These are phyloP conservation scores for Danaus melanippus DNA, from an alignment of 1,140 invertebrate species.

Conservation along the genomic window DNA sequence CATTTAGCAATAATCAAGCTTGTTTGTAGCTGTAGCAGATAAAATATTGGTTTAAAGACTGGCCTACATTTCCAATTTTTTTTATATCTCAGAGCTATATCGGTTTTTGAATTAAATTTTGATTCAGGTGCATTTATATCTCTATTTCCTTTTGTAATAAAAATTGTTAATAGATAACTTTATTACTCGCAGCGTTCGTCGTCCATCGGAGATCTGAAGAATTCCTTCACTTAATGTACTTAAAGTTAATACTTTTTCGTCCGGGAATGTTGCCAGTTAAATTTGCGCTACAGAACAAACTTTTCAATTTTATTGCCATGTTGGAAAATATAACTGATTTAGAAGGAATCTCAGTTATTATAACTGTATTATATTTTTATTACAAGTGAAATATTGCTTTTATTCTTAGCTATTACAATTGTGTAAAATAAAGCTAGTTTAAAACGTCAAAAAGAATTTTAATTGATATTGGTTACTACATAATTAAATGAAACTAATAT, in stretches of 20 bases:
- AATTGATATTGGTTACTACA: no score
- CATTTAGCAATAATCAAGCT: slow-evolving; percentile 32
- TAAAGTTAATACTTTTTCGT: slow-evolving; percentile 18
- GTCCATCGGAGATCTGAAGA: slow-evolving; percentile 9
- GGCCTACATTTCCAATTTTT: slow-evolving; percentile 33
- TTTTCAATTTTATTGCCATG: slow-evolving; percentile 12
- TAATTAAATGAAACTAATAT: no score
- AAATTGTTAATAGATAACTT: slow-evolving; percentile 48
- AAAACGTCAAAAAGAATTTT: no score
- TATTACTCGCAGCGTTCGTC: slow-evolving; percentile 28
- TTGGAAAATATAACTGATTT: slow-evolving; percentile 7
- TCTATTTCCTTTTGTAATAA: slow-evolving; percentile 55
- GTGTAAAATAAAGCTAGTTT: no score
- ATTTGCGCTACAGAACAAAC: slow-evolving; percentile 13
- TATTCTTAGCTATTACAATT: no score
- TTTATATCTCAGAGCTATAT: slow-evolving; percentile 32
- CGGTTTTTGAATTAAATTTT: slow-evolving; percentile 37
- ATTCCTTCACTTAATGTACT: slow-evolving; percentile 14
- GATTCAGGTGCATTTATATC: slow-evolving; percentile 46
- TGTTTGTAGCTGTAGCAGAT: slow-evolving; percentile 26
- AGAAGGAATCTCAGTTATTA: no score
- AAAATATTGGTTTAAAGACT: slow-evolving; percentile 54
- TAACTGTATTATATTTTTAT: no score
- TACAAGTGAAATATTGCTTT: no score
- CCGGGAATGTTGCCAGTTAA: slow-evolving; percentile 17